Percentiles rank a stretch among this genome's conserved stretches.
Evolutionary conservation across 1,140 invertebrate genomes (phyloP).

Genomic region (Scaptomyza montana): DNA sequence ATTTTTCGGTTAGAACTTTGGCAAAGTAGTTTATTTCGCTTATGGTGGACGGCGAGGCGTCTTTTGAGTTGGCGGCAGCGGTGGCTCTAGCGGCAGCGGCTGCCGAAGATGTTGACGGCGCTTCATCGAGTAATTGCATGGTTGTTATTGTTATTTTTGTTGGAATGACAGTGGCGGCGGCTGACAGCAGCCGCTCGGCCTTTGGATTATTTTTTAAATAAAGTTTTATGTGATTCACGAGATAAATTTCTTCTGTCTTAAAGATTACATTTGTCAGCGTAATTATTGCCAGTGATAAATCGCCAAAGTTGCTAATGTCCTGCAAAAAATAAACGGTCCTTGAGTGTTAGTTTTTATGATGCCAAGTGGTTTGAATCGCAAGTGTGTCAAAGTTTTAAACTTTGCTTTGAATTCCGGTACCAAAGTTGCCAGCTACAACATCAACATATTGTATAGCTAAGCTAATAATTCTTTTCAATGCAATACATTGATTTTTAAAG

Average conservation of each 20-base stretch:
- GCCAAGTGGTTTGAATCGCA: conserved; percentile 53
- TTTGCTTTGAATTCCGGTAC: conserved; percentile 69
- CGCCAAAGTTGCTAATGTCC: conserved; percentile 80
- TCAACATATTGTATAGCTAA: conserved; percentile 42
- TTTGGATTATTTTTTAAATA: conserved; percentile 83
- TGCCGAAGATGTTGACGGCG: conserved; percentile 76
- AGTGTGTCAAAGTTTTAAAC: conserved; percentile 58
- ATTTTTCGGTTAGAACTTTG: conserved; percentile 79
- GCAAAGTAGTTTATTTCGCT: conserved; percentile 83
- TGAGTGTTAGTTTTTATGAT: conserved; percentile 41
- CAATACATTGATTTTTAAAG: too few species aligned
- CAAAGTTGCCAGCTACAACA: conserved; percentile 70
- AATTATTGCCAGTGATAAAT: conserved; percentile 82
- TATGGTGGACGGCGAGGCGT: conserved; percentile 33
- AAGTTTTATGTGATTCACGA: conserved; percentile 84
- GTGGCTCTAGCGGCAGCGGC: conserved; percentile 68
- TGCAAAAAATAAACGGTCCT: conserved; percentile 33
- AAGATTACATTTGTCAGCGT: conserved; percentile 81
- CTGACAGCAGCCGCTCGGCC: conserved; percentile 51
- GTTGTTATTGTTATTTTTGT: conserved; percentile 12
- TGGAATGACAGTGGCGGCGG: conserved; percentile 9
- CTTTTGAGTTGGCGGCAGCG: conserved; percentile 27
- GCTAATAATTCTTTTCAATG: too few species aligned
- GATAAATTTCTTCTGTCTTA: conserved; percentile 84
- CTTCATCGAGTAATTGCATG: conserved; percentile 60